Conservation (phyloP, 2,113 vertebrate species). For the Lepidothrix coronata region DNA sequence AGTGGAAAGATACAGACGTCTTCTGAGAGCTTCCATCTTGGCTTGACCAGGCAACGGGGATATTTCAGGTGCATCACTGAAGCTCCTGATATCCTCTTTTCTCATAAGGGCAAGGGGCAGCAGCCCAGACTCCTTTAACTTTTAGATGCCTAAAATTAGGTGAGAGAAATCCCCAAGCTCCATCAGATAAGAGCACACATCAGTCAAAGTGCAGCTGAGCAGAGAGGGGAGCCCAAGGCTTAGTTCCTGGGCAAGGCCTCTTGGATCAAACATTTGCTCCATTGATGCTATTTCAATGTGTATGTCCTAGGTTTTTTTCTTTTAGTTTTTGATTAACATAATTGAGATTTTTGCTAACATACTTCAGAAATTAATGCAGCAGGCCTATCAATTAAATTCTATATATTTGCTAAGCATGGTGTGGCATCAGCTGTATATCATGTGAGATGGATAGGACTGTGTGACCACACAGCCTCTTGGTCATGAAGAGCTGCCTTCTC, state of each 20-base stretch:
- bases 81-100: not conserved
- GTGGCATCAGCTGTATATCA: not conserved
- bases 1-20: not conserved
- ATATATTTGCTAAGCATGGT: not conserved
- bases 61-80: not conserved
- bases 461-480: not conserved
- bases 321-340: not conserved
- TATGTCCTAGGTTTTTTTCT: not conserved
- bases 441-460: accelerated
- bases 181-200: not conserved
- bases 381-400: not conserved
- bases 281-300: not conserved
- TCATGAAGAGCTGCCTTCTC: not conserved
- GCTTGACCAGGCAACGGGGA: not conserved
- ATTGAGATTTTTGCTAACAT: not conserved
- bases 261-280: not conserved
- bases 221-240: not conserved
- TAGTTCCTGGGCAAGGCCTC: not conserved
- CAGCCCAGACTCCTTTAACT: not conserved
- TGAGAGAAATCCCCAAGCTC: not conserved
- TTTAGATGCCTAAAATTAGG: not conserved
- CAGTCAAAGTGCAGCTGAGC: not conserved
- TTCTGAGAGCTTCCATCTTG: not conserved
- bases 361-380: not conserved
- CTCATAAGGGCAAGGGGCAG: not conserved